Evolutionary conservation across 2,797 vertebrate genomes (phyloP).

Genomic region (Channallabes apus): DNA sequence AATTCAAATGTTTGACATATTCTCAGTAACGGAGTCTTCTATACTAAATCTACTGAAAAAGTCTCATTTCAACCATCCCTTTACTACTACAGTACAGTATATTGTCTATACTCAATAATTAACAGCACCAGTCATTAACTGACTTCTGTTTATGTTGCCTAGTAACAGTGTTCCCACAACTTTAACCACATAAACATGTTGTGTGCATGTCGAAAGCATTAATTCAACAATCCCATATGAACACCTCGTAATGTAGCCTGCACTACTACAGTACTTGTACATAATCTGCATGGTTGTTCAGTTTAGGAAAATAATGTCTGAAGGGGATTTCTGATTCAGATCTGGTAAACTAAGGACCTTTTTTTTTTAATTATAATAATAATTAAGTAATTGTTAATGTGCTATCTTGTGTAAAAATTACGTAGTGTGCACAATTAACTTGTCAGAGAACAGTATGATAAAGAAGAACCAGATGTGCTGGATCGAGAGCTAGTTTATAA

Average conservation of each 20-base stretch:
- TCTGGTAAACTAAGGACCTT: not conserved
- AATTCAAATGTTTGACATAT: not conserved
- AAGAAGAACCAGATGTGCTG: not conserved
- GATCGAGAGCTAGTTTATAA: not conserved
- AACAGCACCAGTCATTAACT: not conserved
- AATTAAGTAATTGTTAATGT: not conserved
- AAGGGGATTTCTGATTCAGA: not conserved
- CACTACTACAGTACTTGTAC: not conserved
- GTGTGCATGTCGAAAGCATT: not conserved
- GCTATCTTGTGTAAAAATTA: not conserved
- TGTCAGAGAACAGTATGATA: not conserved
- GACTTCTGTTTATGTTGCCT: not conserved
- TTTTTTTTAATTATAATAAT: no score
- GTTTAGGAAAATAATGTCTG: not conserved
- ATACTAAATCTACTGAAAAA: not conserved
- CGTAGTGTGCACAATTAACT: not conserved
- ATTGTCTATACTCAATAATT: not conserved
- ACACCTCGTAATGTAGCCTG: not conserved
- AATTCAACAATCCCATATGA: not conserved
- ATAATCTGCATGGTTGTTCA: not conserved
- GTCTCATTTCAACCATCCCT: not conserved
- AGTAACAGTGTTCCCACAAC: not conserved
- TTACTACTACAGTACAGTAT: not conserved
- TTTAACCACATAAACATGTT: not conserved
- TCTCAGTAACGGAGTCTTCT: not conserved